A percentile compares a stretch with the other conserved stretches of the same genome.
phyloP scores from a whole-genome alignment of 2,888 invertebrate genomes.

The Hoplodrina ambigua region DNA sequence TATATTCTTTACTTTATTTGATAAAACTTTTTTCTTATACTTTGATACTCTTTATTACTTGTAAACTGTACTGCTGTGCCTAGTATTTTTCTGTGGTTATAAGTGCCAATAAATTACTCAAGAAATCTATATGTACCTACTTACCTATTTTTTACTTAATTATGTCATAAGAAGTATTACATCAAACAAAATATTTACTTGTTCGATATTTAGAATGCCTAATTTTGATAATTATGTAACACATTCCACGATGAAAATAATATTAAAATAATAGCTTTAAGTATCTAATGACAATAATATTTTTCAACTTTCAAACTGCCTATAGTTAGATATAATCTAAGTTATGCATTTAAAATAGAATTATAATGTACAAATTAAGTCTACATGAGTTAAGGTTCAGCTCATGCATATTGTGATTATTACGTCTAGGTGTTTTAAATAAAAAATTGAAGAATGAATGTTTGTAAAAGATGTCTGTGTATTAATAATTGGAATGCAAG shows the following conservation, averaged over 20 bases:
- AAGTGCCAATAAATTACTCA: constrained; percentile 67
- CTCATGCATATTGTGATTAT: constrained; percentile 85
- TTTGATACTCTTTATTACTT: constrained; percentile 49
- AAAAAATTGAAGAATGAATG: constrained; percentile 64
- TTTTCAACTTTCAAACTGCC: constrained; percentile 69
- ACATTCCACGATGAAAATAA: constrained; percentile 68
- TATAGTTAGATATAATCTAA: constrained; percentile 69
- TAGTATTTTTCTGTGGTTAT: constrained; percentile 57
- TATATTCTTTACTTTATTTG: constrained; percentile 49
- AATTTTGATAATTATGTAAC: constrained; percentile 58
- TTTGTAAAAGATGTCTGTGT: constrained; percentile 66
- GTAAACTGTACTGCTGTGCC: constrained; percentile 45
- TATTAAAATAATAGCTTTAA: constrained; percentile 68
- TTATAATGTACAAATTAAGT: constrained; percentile 88
- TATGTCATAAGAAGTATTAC: constrained; percentile 54
- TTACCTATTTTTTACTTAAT: constrained; percentile 52
- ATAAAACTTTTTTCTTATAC: constrained; percentile 48
- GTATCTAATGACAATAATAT: constrained; percentile 75
- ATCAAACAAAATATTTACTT: constrained; percentile 55
- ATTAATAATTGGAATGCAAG: constrained; percentile 68
- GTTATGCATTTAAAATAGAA: constrained; percentile 86
- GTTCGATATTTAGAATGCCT: constrained; percentile 55
- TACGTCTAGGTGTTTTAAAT: constrained; percentile 65
- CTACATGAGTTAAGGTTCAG: constrained; percentile 77
- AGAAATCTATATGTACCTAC: constrained; percentile 46